These are phyloP conservation scores for Cryptoprocta ferox DNA, from an alignment of 2,797 vertebrate species.

Conservation along the genomic window DNA sequence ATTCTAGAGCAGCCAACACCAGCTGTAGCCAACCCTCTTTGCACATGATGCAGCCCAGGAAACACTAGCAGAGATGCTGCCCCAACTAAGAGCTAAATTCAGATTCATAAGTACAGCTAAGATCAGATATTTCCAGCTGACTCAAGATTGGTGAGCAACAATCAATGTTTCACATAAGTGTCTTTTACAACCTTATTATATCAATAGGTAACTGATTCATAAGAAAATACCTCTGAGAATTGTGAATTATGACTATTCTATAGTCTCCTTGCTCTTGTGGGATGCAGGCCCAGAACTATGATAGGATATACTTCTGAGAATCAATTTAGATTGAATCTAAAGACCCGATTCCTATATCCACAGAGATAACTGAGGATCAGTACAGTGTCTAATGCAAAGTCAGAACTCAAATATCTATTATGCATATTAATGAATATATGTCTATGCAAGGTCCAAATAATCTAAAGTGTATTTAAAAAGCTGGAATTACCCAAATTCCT, in stretches of 20 bases:
- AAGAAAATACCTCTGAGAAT: neutral
- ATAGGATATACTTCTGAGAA: neutral
- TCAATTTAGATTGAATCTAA: neutral
- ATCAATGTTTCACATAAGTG: neutral
- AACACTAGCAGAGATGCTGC: neutral
- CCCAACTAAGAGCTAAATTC: neutral
- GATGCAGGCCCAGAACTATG: neutral
- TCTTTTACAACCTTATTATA: neutral
- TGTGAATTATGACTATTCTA: neutral
- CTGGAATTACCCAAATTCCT: neutral
- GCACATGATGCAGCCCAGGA: rapidly evolving
- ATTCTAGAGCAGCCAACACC: neutral
- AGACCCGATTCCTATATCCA: neutral
- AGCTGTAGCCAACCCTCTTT: neutral
- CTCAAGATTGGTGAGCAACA: neutral
- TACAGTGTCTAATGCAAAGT: neutral
- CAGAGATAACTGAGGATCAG: neutral
- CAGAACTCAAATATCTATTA: neutral
- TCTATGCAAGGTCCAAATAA: neutral
- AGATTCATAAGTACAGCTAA: neutral
- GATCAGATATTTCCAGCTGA: neutral
- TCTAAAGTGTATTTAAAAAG: neutral
- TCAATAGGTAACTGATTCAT: neutral
- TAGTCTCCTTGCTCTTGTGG: neutral
- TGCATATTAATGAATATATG: neutral